phyloP scores from a whole-genome alignment of 2,113 vertebrate genomes.

The Oncorhynchus kisutch region DNA sequence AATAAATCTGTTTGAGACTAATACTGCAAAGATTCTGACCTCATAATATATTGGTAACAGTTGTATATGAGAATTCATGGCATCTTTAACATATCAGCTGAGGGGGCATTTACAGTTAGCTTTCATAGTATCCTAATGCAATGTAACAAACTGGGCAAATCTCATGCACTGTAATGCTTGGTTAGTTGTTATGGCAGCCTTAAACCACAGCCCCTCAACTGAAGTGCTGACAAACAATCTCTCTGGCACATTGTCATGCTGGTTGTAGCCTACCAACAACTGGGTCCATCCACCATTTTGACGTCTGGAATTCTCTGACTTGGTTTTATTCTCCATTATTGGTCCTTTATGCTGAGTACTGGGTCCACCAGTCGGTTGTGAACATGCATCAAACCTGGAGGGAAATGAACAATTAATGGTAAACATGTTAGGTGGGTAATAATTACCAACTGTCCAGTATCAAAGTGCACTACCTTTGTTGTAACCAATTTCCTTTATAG shows the following conservation, averaged over 20 bases:
- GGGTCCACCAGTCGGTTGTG: constrained; percentile 93
- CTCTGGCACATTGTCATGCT: background rate
- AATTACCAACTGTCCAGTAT: background rate
- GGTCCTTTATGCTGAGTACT: constrained; percentile 58
- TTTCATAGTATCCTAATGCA: background rate
- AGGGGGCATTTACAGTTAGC: background rate
- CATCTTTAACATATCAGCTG: background rate
- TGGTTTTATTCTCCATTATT: constrained; percentile 20
- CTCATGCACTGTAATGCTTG: background rate
- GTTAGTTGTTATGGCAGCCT: background rate
- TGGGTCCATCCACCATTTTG: background rate
- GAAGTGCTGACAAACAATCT: background rate
- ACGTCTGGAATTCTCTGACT: constrained; percentile 6
- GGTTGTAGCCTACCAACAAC: background rate
- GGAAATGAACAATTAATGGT: background rate
- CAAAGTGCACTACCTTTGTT: background rate
- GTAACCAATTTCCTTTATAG: too few relatives aligned
- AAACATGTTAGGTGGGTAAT: background rate
- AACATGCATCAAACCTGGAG: constrained; percentile 91
- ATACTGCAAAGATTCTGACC: too few relatives aligned
- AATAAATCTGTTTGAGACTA: too few relatives aligned
- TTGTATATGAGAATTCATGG: background rate
- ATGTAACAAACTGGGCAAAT: background rate
- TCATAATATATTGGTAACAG: too few relatives aligned
- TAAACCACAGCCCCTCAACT: background rate